Conservation (phyloP, 2,888 invertebrate species). For the Caenorhabditis uteleia region DNA sequence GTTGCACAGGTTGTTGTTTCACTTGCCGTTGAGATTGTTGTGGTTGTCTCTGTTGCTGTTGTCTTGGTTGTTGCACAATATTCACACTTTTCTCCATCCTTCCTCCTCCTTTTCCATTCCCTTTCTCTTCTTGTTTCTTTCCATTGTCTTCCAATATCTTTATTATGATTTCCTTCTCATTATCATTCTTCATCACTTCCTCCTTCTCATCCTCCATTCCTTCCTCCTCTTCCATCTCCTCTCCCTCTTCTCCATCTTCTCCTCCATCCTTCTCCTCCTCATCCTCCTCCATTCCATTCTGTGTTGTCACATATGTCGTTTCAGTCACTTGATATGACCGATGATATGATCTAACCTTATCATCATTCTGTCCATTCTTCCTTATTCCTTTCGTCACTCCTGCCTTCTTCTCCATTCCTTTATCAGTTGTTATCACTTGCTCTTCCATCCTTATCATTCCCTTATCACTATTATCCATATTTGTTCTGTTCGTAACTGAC, state of each 20-base stretch:
- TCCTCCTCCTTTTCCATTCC: slow-evolving; percentile 3
- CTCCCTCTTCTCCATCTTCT: slow-evolving; percentile 3
- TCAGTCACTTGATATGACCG: slow-evolving; percentile 27
- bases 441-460: too few species aligned
- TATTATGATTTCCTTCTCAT: not conserved
- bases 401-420: too few species aligned
- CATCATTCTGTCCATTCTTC: too few species aligned
- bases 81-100: slow-evolving; percentile 1
- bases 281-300: not conserved
- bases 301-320: slow-evolving; percentile 17
- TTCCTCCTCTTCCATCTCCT: too few species aligned
- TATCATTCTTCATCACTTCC: not conserved
- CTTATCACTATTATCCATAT: too few species aligned
- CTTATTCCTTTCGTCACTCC: too few species aligned
- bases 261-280: not conserved
- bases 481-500: too few species aligned
- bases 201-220: too few species aligned
- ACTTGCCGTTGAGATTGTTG: not conserved
- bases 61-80: not conserved
- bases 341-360: too few species aligned
- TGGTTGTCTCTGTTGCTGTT: not conserved
- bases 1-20: not conserved
- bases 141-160: too few species aligned
- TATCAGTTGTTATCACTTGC: too few species aligned
- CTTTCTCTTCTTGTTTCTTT: too few species aligned